These are phyloP conservation scores for Miopithecus talapoin DNA, from an alignment of 2,797 vertebrate genomes.

Conservation along the genomic window DNA sequence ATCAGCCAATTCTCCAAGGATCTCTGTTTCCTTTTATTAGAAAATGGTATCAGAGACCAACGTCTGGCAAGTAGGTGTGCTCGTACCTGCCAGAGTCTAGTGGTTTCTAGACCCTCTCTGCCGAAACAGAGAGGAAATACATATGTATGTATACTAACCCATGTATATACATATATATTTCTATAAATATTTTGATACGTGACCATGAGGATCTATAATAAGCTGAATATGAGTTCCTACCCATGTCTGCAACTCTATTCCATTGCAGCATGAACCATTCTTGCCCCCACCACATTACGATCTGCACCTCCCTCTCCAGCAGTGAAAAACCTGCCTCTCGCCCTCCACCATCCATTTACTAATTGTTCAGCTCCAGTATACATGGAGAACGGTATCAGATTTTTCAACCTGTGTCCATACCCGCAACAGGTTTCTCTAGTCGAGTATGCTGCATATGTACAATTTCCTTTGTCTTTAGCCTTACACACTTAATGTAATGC, in stretches of 20 bases:
- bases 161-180: background rate
- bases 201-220: background rate
- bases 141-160: background rate
- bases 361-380: background rate
- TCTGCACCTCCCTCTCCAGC: background rate
- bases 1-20: too few species aligned
- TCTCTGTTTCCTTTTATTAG: too few species aligned
- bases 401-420: background rate
- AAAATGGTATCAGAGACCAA: background rate
- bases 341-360: background rate
- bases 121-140: background rate
- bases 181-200: background rate
- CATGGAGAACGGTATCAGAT: background rate
- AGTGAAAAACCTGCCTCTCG: background rate
- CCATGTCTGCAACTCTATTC: background rate
- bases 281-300: background rate
- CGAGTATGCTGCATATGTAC: background rate
- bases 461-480: background rate
- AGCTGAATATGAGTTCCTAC: background rate
- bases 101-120: background rate
- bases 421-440: background rate
- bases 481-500: background rate
- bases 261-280: background rate
- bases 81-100: background rate
- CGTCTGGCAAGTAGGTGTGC: background rate